Base-by-base conservation (phyloP, 1,140 invertebrate genomes). In the Notospermus geniculatus region DNA sequence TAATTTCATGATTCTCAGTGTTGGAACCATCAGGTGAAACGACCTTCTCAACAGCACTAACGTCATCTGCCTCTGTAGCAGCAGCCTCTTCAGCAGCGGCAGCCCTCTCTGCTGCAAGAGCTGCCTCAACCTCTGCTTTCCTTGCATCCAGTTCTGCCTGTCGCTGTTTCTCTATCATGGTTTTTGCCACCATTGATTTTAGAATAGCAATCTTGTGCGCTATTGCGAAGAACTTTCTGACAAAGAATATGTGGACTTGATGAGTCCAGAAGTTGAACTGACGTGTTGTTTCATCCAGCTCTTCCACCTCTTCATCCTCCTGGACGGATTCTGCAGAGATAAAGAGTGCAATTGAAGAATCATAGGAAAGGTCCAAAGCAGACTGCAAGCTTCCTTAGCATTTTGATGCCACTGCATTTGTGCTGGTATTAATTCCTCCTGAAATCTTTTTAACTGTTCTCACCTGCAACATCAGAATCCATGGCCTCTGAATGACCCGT, bases 251-350 rank as follows among this genome's bases (percentile, higher is more conserved):
- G 62, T 78, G 76, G 2, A 80, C 68, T 62, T 80, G 79, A 61
- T 79, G 78, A 5, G 78, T 80, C 79, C 79, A 80, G 70, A 80
- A 80, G 66, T 80, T 80, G 60, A 78, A 80, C 41, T 73, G 67
- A 27, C 76, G 63, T 11, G 77, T 80, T 29, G 65, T 69, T 54
- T 77, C 71, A 66, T 77, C 77, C n/a, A 78, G 54, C 29, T 74
- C 71, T 54, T 72, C 73, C 27, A 67, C 72, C 9, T 68, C 73
- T 11, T 71, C 72, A 41, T 62, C 66, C 32, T 68, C 67, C 43
- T n/a, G 2, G 68, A 69, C 46, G 46, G 46, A 23, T 50, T 50
- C 46, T 50, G 46, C 4, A 50, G n/a, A n/a, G n/a, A n/a, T n/a
- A n/a, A n/a, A n/a, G n/a, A n/a, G n/a, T n/a, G n/a, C n/a, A n/a